Base-by-base conservation (phyloP, 2,888 invertebrate species). In the Anthrax anthrax region DNA sequence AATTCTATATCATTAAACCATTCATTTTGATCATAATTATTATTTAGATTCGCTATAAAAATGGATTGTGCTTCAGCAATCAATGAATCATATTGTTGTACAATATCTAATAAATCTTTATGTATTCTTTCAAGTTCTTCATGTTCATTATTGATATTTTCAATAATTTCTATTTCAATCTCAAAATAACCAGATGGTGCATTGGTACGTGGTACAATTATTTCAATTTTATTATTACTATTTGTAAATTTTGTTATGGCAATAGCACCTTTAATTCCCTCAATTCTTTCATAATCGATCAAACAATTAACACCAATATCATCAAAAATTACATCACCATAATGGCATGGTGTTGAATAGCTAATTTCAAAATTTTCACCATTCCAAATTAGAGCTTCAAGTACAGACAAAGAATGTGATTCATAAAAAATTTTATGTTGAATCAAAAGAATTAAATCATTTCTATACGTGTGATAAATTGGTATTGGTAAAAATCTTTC, bases 321-420 rank as follows among this genome's bases (percentile, higher is more conserved):
- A 0, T 52, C 50, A 37, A 47, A 48, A 1, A 54, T 54, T 14
- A 57, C 55, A 2, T 53, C 46, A n/a, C 57, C 59, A 37, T 60
- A 47, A 1, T 57, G 51, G 49, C 69, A 69, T 3, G 65, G 64
- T 4, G 62, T 52, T 0, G 63, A 60, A 29, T 61, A 47, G 18
- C 59, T 60, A 2, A 59, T 56, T 50, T 64, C 60, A 45, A 70
- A 70, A 1, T 60, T 57, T 16, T 65, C 59, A 1, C 70, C 70
- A 51, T 68, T 59, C 70, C 70, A 70, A 10, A 67, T 59, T 0
- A 70, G 58, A 29, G 65, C 59, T 47, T 70, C 68, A 19, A 70
- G 46, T 4, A 62, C 62, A 0, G 58, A 51, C 8, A 67, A 18
- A 0, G 53, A 53, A 48, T 70, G 70, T 0, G 64, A 61, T 19